Base-by-base conservation (phyloP, 2,888 invertebrate species). In the Morpho achilles region DNA sequence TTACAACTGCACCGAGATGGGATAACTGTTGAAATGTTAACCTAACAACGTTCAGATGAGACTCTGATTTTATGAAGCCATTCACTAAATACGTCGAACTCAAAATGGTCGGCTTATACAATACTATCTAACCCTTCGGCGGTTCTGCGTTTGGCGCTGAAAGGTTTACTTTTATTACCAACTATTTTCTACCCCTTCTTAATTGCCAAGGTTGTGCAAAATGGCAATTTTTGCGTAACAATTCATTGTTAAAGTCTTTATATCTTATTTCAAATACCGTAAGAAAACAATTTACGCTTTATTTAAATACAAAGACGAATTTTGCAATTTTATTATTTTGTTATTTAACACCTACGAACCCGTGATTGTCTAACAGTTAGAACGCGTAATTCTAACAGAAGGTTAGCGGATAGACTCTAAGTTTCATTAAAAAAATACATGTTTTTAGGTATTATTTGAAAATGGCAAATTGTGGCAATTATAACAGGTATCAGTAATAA, bases 131-230 rank as follows among this genome's bases (percentile, higher is more conserved):
- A 88, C 89, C 89, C 89, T 87, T 87, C 87, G 82, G 82, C 80
- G 71, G 82, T 80, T 79, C 81, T 67, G 74, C 77, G 75, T 79
- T 82, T 79, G 82, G 83, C 77, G 84, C 83, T 82, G 84, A 87
- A 84, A 84, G 87, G 87, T 85, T 89, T 87, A 87, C 75, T 84
- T 88, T 89, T 89, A 87, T 87, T 82, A 79, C 80, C 74, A 69
- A 70, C 74, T 69, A 71, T 85, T 87, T 86, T 87, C 84, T 87
- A 84, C 77, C 79, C 86, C 80, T 84, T 84, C 81, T 82, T 86
- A 85, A 87, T 84, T 83, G 87, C 76, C 70, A 79, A 77, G 81
- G 80, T 82, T 80, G 76, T 70, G 69, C 65, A 75, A 80, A 84
- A 80, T 80, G 23, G 78, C 74, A 72, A 72, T 74, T 77, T 79